A percentile compares a stretch with the other conserved stretches of the same genome.
phyloP scores from a whole-genome alignment of 2,113 vertebrate genomes.

The Pollachius pollachius region DNA sequence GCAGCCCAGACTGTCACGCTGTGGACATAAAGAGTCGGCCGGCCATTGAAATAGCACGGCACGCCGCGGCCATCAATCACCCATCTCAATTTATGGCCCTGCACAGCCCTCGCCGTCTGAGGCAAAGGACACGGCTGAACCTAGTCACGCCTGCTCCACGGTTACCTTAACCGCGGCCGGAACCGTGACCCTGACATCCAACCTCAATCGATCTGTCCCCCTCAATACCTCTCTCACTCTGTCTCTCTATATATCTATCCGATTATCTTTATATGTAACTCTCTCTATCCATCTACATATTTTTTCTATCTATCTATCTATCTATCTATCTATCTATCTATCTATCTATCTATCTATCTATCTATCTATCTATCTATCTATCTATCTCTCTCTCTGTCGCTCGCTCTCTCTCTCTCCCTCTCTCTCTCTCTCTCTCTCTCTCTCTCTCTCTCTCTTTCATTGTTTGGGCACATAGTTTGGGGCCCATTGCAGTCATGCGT shows the following conservation, averaged over 20 bases:
- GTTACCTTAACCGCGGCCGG: constrained; percentile 2
- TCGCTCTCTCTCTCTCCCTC: constrained; percentile 11
- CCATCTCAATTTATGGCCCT: constrained; percentile 40
- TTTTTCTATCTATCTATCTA: neutral
- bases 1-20: constrained; percentile 44
- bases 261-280: neutral
- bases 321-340: constrained; percentile 1
- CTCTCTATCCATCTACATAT: neutral
- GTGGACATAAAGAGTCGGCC: constrained; percentile 47
- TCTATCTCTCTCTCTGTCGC: constrained; percentile 2
- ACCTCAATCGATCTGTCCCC: too few species aligned
- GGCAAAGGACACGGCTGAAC: constrained; percentile 45
- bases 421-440: too few species aligned
- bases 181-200: constrained; percentile 20
- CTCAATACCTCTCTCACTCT: neutral
- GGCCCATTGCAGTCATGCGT: too few species aligned
- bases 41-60: constrained; percentile 32
- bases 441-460: too few species aligned
- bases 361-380: neutral
- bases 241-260: neutral
- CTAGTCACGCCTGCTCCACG: constrained; percentile 35
- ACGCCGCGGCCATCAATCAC: constrained; percentile 30
- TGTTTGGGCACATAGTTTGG: too few species aligned
- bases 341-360: neutral
- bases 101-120: constrained; percentile 41